Conservation (phyloP, 2,888 invertebrate species). For the Calliopum simillimum region DNA sequence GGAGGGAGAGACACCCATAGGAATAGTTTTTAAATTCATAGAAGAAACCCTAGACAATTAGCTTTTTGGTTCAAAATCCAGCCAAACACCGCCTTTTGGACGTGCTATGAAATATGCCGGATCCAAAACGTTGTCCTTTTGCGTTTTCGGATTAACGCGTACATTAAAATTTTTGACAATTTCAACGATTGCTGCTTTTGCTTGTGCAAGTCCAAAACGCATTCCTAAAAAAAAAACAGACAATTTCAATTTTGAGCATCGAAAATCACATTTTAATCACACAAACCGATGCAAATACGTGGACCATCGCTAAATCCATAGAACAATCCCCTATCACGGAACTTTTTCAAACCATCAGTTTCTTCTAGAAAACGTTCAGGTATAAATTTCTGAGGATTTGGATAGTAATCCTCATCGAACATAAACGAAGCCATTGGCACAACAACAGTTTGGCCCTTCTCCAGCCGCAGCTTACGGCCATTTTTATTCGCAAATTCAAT, state of each 20-base stretch:
- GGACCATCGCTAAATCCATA: conserved; percentile 64
- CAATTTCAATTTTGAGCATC: background rate
- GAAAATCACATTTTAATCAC: background rate
- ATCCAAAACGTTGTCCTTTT: conserved; percentile 57
- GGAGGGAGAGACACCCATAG: background rate
- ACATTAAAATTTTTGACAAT: conserved; percentile 61
- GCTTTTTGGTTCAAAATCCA: conserved; percentile 53
- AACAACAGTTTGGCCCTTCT: conserved; percentile 49
- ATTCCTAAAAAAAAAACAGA: conserved; percentile 52
- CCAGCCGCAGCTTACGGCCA: conserved; percentile 51
- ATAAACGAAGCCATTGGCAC: conserved; percentile 57
- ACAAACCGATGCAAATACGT: conserved; percentile 59
- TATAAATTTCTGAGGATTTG: conserved; percentile 54
- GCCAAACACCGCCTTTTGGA: conserved; percentile 57
- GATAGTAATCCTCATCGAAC: conserved; percentile 56
- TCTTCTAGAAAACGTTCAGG: conserved; percentile 60
- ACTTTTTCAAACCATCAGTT: conserved; percentile 57
- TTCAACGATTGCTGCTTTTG: conserved; percentile 60
- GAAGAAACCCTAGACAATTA: background rate
- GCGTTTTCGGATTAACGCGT: conserved; percentile 57
- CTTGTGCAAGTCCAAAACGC: conserved; percentile 62
- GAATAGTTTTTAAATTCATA: background rate
- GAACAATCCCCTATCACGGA: conserved; percentile 57
- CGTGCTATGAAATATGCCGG: conserved; percentile 50
- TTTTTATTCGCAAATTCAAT: conserved; percentile 53